Evolutionary conservation across 2,797 vertebrate species (phyloP).

Genomic region (Clarias platycephalus): DNA sequence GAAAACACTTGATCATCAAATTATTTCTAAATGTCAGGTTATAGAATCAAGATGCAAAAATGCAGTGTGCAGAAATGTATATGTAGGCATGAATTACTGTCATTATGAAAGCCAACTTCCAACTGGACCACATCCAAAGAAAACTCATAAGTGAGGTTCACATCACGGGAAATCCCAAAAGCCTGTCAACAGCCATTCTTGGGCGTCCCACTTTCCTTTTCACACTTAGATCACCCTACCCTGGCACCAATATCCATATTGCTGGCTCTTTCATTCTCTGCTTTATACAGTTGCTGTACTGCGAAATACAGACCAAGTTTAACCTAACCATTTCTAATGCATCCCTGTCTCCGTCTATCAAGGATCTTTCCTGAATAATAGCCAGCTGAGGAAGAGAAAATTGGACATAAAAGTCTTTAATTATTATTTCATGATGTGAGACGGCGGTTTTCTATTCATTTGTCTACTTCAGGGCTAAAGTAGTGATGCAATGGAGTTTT

Average conservation of each 20-base stretch:
- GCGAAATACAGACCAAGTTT: slow-evolving; percentile 28
- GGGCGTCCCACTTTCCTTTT: slow-evolving; percentile 49
- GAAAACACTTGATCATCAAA: slow-evolving; percentile 47
- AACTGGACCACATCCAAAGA: slow-evolving; percentile 51
- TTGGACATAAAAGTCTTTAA: slow-evolving; percentile 16
- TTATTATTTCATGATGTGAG: slow-evolving; percentile 7
- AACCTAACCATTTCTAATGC: slow-evolving; percentile 17
- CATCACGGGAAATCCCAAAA: slow-evolving; percentile 50
- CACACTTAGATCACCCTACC: slow-evolving; percentile 59
- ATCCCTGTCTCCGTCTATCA: background rate
- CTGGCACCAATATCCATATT: slow-evolving; percentile 43
- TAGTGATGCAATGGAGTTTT: slow-evolving; percentile 34
- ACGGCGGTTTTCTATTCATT: background rate
- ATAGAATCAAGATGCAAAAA: slow-evolving; percentile 49
- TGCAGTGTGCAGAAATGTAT: slow-evolving; percentile 44
- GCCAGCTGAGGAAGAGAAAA: slow-evolving; percentile 9
- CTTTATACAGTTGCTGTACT: slow-evolving; percentile 27
- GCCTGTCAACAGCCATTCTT: slow-evolving; percentile 40
- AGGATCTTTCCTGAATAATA: slow-evolving; percentile 13
- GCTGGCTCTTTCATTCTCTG: slow-evolving; percentile 21
- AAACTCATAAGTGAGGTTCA: slow-evolving; percentile 52
- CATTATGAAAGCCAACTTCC: slow-evolving; percentile 48
- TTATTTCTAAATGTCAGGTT: slow-evolving; percentile 56
- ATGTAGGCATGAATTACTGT: slow-evolving; percentile 54
- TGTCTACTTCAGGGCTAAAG: background rate